Evolutionary conservation across 2,888 invertebrate genomes (phyloP).

Genomic region (Agrilus biguttatus): DNA sequence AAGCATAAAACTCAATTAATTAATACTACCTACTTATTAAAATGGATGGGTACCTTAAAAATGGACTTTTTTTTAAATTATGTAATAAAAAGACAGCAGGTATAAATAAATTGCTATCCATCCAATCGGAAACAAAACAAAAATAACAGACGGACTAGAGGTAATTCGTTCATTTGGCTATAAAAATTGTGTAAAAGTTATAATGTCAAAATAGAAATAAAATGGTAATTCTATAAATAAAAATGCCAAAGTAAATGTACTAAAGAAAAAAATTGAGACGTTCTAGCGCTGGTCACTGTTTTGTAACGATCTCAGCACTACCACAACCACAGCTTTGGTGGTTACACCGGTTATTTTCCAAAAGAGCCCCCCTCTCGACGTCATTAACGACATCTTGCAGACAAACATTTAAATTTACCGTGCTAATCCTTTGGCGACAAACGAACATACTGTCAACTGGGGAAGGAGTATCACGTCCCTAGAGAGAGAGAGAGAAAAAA

Average conservation of each 20-base stretch:
- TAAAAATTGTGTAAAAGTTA: neutral
- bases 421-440: slow-evolving; percentile 64
- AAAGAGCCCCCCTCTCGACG: slow-evolving; percentile 35
- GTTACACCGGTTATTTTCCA: slow-evolving; percentile 18
- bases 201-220: neutral
- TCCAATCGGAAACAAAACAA: too few relatives aligned
- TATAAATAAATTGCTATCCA: too few relatives aligned
- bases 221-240: neutral
- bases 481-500: slow-evolving; percentile 7
- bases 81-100: too few relatives aligned
- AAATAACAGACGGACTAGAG: too few relatives aligned
- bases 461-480: slow-evolving; percentile 55
- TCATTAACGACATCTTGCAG: slow-evolving; percentile 31
- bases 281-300: too few relatives aligned
- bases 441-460: slow-evolving; percentile 68
- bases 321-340: slow-evolving; percentile 13
- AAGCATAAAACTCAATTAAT: too few relatives aligned
- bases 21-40: too few relatives aligned
- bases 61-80: too few relatives aligned
- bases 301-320: neutral
- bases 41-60: too few relatives aligned
- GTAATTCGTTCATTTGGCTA: neutral
- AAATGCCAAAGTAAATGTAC: too few relatives aligned
- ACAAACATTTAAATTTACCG: slow-evolving; percentile 33
- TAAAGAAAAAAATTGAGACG: neutral